Conservation (phyloP, 2,113 vertebrate species). For the Callospermophilus lateralis region DNA sequence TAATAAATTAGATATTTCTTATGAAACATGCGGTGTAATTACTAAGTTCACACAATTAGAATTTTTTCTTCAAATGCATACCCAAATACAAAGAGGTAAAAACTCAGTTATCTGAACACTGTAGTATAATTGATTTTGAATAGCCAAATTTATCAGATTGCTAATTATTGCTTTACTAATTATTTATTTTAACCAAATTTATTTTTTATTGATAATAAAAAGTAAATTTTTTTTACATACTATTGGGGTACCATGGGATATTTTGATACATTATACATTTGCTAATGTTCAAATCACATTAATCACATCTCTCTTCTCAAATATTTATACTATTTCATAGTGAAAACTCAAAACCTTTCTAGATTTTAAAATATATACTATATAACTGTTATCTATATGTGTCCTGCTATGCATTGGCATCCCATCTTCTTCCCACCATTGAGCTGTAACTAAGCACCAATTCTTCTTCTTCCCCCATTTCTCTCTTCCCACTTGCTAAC, state of each 20-base stretch:
- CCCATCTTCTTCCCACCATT: background rate
- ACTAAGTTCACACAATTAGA: background rate
- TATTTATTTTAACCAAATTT: background rate
- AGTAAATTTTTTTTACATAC: background rate
- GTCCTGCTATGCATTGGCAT: background rate
- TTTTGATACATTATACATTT: no score
- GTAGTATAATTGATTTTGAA: background rate
- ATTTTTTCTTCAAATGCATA: background rate
- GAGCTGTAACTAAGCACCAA: fast-evolving
- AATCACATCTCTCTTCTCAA: background rate
- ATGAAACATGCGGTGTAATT: background rate
- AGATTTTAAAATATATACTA: background rate
- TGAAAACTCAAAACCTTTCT: background rate
- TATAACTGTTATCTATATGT: background rate
- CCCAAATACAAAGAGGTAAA: background rate
- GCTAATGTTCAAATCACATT: background rate
- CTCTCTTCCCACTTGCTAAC: no score
- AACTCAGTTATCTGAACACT: background rate
- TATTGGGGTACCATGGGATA: background rate
- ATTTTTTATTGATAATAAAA: background rate
- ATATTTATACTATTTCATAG: background rate
- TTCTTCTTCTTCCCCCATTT: no score
- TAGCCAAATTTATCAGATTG: background rate
- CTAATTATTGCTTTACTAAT: background rate
- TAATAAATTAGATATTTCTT: background rate